A percentile compares a stretch with the other conserved stretches of the same genome.
Evolutionary conservation across 2,888 invertebrate genomes (phyloP).

Genomic region (Apodemia hepburni): DNA sequence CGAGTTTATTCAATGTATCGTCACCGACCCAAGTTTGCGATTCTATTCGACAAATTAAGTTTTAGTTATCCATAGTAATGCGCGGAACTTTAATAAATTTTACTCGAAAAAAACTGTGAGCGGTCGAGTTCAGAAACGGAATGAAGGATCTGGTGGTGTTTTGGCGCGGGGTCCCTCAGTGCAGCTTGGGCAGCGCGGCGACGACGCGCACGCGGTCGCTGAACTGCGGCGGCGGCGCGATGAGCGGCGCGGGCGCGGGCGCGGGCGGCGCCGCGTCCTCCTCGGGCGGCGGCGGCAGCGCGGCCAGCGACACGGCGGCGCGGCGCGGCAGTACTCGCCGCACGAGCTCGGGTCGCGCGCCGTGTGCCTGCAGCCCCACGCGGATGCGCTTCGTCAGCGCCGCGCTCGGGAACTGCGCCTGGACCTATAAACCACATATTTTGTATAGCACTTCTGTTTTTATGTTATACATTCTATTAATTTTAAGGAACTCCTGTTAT

Average conservation of each 20-base stretch:
- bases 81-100: too few relatives aligned
- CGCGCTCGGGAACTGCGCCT: constrained; percentile 93
- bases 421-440: constrained; percentile 63
- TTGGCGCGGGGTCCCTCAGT: constrained; percentile 62
- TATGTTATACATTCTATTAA: too few relatives aligned
- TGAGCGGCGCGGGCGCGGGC: constrained; percentile 54
- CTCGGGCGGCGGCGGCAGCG: constrained; percentile 58
- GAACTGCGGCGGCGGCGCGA: constrained; percentile 93
- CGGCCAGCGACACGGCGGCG: constrained; percentile 85
- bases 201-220: constrained; percentile 93
- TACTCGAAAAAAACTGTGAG: too few relatives aligned
- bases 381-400: constrained; percentile 99
- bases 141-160: too few relatives aligned
- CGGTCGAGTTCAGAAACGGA: too few relatives aligned
- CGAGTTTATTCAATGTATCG: too few relatives aligned
- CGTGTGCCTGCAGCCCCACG: constrained; percentile 98
- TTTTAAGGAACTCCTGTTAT: too few relatives aligned
- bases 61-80: too few relatives aligned
- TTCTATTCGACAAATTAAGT: too few relatives aligned
- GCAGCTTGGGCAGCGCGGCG: constrained; percentile 89
- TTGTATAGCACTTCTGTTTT: too few relatives aligned
- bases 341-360: constrained; percentile 90
- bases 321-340: constrained; percentile 96
- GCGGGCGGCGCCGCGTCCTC: constrained; percentile 47
- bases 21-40: too few relatives aligned